Conservation (phyloP, 2,113 vertebrate species). For the Puffinus mauretanicus region DNA sequence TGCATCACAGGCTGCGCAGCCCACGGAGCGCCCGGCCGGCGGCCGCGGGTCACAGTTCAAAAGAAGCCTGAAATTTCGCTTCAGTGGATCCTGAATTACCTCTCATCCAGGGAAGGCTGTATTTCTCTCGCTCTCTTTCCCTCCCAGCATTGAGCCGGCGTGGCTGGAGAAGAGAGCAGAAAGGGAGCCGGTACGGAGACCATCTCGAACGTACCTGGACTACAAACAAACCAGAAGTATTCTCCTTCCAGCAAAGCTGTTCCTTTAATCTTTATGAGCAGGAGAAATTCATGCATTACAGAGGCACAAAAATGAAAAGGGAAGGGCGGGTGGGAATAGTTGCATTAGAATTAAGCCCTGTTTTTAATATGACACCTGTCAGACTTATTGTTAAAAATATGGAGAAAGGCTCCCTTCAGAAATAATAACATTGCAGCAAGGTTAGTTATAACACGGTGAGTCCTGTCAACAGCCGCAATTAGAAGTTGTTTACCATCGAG, state of each 20-base stretch:
- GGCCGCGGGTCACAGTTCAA: constrained; percentile 22
- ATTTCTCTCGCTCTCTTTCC: neutral
- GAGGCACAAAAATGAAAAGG: constrained; percentile 36
- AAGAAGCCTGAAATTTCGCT: constrained; percentile 39
- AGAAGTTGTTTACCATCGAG: constrained; percentile 64
- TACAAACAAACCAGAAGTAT: constrained; percentile 35
- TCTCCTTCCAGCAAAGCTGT: constrained; percentile 43
- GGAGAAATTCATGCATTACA: constrained; percentile 42
- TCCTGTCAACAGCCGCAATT: constrained; percentile 64
- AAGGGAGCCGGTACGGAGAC: neutral
- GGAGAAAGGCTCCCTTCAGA: constrained; percentile 62
- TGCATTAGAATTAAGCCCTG: constrained; percentile 65
- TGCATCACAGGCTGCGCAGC: neutral
- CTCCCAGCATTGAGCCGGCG: neutral
- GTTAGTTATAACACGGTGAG: constrained; percentile 42
- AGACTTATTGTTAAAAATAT: constrained; percentile 58
- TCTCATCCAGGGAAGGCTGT: constrained; percentile 21
- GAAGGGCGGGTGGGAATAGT: constrained; percentile 18
- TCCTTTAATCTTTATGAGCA: constrained; percentile 51
- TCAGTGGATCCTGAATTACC: constrained; percentile 5
- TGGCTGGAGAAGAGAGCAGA: constrained; percentile 26
- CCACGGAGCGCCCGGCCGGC: neutral
- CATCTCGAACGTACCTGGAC: neutral
- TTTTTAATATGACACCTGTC: constrained; percentile 71
- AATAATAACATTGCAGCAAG: constrained; percentile 61